Conservation (phyloP, 2,113 vertebrate genomes). For the Malurus cyaneus region DNA sequence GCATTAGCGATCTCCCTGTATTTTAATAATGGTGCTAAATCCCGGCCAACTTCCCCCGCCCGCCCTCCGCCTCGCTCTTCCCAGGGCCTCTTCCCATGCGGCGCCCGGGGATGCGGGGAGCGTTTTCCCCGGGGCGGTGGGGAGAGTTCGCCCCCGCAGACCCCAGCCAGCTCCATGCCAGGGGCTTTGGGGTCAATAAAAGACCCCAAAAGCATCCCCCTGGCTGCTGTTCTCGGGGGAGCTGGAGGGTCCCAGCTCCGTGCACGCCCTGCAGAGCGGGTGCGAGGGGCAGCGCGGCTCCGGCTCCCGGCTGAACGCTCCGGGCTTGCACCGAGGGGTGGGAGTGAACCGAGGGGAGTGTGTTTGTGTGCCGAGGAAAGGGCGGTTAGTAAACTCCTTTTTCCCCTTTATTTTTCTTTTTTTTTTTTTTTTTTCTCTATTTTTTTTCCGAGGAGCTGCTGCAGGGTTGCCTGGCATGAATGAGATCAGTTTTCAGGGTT, state of each 20-base stretch:
- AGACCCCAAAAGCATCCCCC: background rate
- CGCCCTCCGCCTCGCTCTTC: constrained; percentile 14
- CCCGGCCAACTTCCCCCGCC: constrained; percentile 34
- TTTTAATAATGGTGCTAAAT: constrained; percentile 50
- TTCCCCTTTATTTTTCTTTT: no score
- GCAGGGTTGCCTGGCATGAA: constrained; percentile 63
- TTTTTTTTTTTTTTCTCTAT: no score
- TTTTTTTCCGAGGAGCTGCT: constrained; percentile 33
- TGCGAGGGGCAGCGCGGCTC: background rate
- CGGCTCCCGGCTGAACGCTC: background rate
- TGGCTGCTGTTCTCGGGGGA: background rate
- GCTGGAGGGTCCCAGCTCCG: background rate
- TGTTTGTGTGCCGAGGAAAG: background rate
- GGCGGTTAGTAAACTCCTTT: constrained; percentile 10
- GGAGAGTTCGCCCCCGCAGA: background rate
- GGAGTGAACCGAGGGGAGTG: background rate
- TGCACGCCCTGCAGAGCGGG: background rate
- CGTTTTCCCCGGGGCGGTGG: background rate
- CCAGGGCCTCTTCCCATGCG: constrained; percentile 45
- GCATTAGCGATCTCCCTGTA: constrained; percentile 4
- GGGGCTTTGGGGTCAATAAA: background rate
- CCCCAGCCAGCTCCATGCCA: background rate
- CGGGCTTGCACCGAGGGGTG: background rate
- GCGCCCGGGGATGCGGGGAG: background rate
- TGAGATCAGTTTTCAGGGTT: constrained; percentile 78